Percentiles rank a stretch among this genome's conserved stretches.
These are phyloP conservation scores for Philaenus spumarius DNA, from an alignment of 1,140 invertebrate genomes.

Conservation along the genomic window DNA sequence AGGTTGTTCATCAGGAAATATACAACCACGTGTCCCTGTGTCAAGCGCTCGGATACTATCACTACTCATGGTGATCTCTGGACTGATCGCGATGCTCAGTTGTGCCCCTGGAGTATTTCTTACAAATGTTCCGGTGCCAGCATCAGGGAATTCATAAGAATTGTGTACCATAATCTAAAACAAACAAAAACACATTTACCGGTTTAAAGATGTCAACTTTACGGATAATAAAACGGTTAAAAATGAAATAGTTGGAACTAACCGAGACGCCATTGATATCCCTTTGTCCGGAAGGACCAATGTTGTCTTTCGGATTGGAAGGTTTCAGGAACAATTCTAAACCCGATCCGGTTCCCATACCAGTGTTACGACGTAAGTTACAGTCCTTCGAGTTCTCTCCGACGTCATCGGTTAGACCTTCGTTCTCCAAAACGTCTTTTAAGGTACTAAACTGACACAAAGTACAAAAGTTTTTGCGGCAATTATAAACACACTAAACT, in stretches of 20 bases:
- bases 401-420: conserved; percentile 27
- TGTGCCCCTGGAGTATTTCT: conserved; percentile 13
- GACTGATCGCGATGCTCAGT: conserved; percentile 23
- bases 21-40: conserved; percentile 22
- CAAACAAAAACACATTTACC: background rate
- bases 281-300: conserved; percentile 21
- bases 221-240: too few relatives aligned
- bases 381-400: conserved; percentile 26
- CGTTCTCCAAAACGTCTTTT: conserved; percentile 29
- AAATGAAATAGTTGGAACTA: background rate
- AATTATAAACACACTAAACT: too few relatives aligned
- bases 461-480: too few relatives aligned
- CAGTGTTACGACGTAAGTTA: conserved; percentile 25
- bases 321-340: conserved; percentile 30
- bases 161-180: conserved; percentile 27
- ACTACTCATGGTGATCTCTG: conserved; percentile 28
- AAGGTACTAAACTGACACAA: conserved; percentile 18
- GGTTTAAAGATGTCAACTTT: too few relatives aligned
- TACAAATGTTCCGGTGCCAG: conserved; percentile 28
- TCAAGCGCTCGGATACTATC: conserved; percentile 23
- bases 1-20: conserved; percentile 27
- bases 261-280: conserved; percentile 15
- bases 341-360: conserved; percentile 28
- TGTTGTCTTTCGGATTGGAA: conserved; percentile 11
- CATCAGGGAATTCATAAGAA: conserved; percentile 27